Percentiles rank a stretch among this genome's conserved stretches.
Conservation (phyloP, 2,113 vertebrate species). For the Aplodontia rufa region DNA sequence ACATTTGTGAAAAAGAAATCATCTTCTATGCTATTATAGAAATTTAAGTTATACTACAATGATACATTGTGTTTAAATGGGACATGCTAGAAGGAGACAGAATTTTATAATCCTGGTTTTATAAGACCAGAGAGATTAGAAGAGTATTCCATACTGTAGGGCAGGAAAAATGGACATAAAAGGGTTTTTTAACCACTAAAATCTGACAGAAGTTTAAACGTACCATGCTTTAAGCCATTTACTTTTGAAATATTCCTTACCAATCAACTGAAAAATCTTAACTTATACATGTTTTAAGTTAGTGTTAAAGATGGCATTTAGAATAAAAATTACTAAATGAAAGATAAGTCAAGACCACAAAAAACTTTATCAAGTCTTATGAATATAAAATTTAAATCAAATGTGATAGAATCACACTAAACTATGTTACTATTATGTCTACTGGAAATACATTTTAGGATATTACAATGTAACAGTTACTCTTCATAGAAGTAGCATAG, state of each 20-base stretch:
- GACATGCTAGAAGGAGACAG: not conserved
- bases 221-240: not conserved
- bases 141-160: not conserved
- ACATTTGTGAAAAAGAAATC: constrained; percentile 11
- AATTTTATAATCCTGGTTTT: constrained; percentile 6
- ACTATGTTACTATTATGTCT: constrained; percentile 21
- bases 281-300: not conserved
- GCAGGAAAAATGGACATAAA: constrained; percentile 4
- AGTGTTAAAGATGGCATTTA: constrained; percentile 46
- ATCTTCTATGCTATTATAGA: not conserved
- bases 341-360: constrained; percentile 4
- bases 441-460: not conserved
- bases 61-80: not conserved
- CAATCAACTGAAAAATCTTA: constrained; percentile 24
- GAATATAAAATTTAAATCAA: constrained; percentile 31
- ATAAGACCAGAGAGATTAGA: not conserved
- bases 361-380: not conserved
- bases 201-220: constrained; percentile 10
- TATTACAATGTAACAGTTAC: not conserved
- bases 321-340: constrained; percentile 55
- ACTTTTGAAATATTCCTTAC: constrained; percentile 32
- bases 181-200: constrained; percentile 12
- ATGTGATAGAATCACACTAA: not conserved
- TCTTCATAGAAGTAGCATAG: not conserved
- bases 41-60: not conserved